phyloP scores from a whole-genome alignment of 2,113 vertebrate genomes.

The Oreochromis tanganicae region DNA sequence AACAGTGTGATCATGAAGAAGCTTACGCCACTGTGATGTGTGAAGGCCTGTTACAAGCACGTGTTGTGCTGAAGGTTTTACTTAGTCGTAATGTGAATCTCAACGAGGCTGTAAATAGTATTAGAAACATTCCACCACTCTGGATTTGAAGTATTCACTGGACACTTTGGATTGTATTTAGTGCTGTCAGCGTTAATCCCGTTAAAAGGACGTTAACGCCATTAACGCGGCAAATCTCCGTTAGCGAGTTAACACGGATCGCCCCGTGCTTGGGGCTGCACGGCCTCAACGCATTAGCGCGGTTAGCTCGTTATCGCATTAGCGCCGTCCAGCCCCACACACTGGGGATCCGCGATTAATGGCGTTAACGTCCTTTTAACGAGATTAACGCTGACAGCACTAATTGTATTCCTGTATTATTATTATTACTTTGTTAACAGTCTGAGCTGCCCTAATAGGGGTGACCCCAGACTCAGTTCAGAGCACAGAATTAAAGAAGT shows the following conservation, averaged over 20 bases:
- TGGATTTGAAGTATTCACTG: conserved; percentile 24
- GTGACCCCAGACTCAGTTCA: not conserved
- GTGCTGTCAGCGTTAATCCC: not conserved
- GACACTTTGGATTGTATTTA: not conserved
- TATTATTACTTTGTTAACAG: not conserved
- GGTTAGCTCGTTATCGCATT: not conserved
- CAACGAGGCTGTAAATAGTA: not conserved
- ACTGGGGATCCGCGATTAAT: not conserved
- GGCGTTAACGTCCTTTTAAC: rapidly evolving
- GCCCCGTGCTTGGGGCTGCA: not conserved
- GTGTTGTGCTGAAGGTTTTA: not conserved
- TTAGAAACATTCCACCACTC: conserved; percentile 15
- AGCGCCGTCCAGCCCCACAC: not conserved
- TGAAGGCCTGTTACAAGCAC: not conserved
- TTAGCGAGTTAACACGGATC: not conserved
- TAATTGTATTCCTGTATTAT: not conserved
- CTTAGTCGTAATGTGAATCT: not conserved
- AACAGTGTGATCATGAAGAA: conserved; percentile 11
- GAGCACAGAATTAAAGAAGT: not conserved
- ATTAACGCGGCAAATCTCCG: not conserved
- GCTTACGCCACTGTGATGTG: conserved; percentile 33
- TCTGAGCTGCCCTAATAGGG: not conserved
- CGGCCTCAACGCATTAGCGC: not conserved
- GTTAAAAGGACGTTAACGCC: not conserved
- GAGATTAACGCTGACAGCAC: not conserved